Evolutionary conservation across 1,140 invertebrate species (phyloP).

Genomic region (Drosophila rufa): DNA sequence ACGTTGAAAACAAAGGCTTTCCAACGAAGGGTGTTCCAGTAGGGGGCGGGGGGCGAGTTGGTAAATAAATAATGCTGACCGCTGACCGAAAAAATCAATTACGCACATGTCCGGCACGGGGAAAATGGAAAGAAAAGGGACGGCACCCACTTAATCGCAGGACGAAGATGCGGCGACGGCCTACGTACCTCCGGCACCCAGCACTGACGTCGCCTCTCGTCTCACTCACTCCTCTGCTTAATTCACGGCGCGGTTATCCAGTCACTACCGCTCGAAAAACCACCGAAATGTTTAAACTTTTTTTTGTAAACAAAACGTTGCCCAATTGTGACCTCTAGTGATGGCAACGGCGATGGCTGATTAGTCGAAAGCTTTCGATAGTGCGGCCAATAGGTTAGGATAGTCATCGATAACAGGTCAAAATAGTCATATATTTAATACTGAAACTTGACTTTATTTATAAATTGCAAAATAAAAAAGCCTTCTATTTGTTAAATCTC

Average conservation of each 20-base stretch:
- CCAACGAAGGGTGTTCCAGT: not conserved
- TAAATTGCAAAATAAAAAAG: no score
- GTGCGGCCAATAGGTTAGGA: not conserved
- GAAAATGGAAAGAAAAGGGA: not conserved
- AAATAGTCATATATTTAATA: not conserved
- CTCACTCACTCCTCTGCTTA: not conserved
- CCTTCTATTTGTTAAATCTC: no score
- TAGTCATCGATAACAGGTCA: not conserved
- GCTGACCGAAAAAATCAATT: constrained; percentile 18
- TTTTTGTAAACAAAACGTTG: constrained; percentile 22
- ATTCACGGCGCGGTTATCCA: constrained; percentile 4
- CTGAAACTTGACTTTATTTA: not conserved
- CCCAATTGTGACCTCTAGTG: constrained; percentile 23
- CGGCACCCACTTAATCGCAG: constrained; percentile 1
- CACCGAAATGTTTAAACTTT: constrained; percentile 14
- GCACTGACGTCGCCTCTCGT: not conserved
- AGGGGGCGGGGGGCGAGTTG: not conserved
- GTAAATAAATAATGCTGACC: constrained; percentile 37
- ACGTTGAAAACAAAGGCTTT: not conserved
- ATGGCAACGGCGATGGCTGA: not conserved
- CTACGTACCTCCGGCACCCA: constrained; percentile 12
- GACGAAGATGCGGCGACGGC: not conserved
- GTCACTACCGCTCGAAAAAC: constrained; percentile 12
- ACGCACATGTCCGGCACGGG: constrained; percentile 15
- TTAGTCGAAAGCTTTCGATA: not conserved